These are phyloP conservation scores for Syrphus vitripennis DNA, from an alignment of 2,888 invertebrate genomes.

Conservation along the genomic window DNA sequence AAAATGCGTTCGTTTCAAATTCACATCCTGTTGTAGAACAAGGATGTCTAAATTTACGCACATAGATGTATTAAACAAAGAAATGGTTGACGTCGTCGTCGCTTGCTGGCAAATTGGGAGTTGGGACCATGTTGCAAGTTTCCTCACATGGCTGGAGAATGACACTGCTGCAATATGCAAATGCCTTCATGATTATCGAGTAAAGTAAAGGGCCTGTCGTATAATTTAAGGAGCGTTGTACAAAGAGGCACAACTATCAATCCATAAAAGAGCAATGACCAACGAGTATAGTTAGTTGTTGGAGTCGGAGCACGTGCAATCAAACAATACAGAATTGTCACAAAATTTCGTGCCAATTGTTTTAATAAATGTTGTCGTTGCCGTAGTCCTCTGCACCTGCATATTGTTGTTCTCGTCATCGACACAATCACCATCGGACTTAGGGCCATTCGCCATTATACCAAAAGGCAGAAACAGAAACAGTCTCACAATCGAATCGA, in stretches of 20 bases:
- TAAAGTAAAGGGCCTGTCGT: constrained; percentile 37
- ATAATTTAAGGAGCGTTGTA: constrained; percentile 23
- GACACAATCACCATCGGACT: neutral
- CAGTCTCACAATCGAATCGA: constrained; percentile 37
- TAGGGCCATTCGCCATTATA: constrained; percentile 17
- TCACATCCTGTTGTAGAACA: constrained; percentile 43
- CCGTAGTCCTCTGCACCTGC: neutral
- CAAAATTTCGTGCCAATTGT: constrained; percentile 67
- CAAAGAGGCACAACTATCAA: constrained; percentile 19
- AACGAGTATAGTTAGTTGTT: neutral
- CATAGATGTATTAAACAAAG: neutral
- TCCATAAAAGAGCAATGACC: constrained; percentile 14
- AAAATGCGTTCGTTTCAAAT: constrained; percentile 29
- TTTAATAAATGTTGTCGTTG: constrained; percentile 53
- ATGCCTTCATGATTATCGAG: constrained; percentile 56
- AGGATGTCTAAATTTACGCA: constrained; percentile 59
- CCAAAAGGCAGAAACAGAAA: neutral
- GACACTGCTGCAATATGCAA: constrained; percentile 66
- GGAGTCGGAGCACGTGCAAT: constrained; percentile 56
- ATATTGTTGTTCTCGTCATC: neutral
- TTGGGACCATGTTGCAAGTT: constrained; percentile 8
- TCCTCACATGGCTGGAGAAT: neutral
- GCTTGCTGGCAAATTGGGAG: too few relatives aligned
- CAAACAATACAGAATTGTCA: constrained; percentile 68
- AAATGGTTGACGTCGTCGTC: neutral